Evolutionary conservation across 2,888 invertebrate species (phyloP).

Genomic region (Thymelicus sylvestris): DNA sequence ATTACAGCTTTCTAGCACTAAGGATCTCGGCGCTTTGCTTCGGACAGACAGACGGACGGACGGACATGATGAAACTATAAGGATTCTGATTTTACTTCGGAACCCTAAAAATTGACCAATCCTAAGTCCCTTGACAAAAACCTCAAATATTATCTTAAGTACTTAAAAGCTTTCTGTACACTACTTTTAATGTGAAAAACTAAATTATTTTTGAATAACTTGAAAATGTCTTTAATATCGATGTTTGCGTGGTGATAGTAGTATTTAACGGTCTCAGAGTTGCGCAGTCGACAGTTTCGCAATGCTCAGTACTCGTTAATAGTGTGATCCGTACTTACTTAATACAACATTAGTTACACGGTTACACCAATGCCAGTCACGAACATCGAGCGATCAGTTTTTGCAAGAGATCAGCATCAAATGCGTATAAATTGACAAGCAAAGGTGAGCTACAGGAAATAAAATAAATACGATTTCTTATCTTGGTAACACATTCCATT

Average conservation of each 20-base stretch:
- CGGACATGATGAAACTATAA: no score
- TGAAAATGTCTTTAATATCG: not conserved
- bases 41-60: no score
- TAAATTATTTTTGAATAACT: no score
- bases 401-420: not conserved
- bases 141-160: no score
- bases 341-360: constrained; percentile 29
- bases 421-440: constrained; percentile 5
- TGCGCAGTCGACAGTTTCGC: constrained; percentile 60
- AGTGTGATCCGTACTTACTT: constrained; percentile 37
- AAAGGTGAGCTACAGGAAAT: not conserved
- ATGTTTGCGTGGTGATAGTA: constrained; percentile 56
- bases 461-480: constrained; percentile 5
- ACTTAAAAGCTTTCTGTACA: no score
- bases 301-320: constrained; percentile 52
- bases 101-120: no score
- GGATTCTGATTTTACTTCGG: no score
- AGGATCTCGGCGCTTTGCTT: no score
- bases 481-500: not conserved
- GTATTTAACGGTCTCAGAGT: constrained; percentile 58
- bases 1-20: no score
- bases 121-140: no score
- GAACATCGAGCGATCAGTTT: constrained; percentile 15
- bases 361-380: constrained; percentile 21
- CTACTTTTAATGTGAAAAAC: no score